Percentiles rank a stretch among this genome's conserved stretches.
Evolutionary conservation across 1,140 invertebrate species (phyloP).

Genomic region (Polypedilum vanderplanki): DNA sequence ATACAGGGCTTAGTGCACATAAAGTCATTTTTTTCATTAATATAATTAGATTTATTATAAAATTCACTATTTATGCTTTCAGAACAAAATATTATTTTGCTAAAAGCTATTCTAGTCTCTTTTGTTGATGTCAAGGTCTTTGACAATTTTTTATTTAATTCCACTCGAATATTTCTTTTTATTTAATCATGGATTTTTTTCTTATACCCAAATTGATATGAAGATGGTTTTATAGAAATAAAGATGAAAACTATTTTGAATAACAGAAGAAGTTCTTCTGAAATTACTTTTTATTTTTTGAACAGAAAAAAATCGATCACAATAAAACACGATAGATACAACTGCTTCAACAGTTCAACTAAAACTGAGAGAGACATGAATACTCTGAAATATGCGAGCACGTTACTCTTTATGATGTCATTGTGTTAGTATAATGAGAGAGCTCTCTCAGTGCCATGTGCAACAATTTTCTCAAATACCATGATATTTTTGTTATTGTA

Average conservation of each 20-base stretch:
- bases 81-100: not conserved
- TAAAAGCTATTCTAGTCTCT: too few relatives aligned
- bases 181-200: not conserved
- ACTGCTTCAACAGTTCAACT: slow-evolving; percentile 20
- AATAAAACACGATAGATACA: slow-evolving; percentile 1
- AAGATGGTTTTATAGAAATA: not conserved
- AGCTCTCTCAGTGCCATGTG: not conserved
- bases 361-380: not conserved
- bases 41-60: not conserved
- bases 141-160: too few relatives aligned
- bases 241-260: not conserved
- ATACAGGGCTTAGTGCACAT: not conserved
- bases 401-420: not conserved
- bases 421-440: not conserved
- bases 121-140: too few relatives aligned
- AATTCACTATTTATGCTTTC: not conserved
- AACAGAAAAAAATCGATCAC: not conserved
- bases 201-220: not conserved
- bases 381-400: not conserved
- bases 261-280: not conserved
- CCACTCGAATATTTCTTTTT: too few relatives aligned
- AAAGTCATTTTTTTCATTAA: not conserved
- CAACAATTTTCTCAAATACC: not conserved
- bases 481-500: not conserved
- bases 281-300: not conserved